phyloP scores from a whole-genome alignment of 2,113 vertebrate genomes.

The Chaetorhynchus papuensis region DNA sequence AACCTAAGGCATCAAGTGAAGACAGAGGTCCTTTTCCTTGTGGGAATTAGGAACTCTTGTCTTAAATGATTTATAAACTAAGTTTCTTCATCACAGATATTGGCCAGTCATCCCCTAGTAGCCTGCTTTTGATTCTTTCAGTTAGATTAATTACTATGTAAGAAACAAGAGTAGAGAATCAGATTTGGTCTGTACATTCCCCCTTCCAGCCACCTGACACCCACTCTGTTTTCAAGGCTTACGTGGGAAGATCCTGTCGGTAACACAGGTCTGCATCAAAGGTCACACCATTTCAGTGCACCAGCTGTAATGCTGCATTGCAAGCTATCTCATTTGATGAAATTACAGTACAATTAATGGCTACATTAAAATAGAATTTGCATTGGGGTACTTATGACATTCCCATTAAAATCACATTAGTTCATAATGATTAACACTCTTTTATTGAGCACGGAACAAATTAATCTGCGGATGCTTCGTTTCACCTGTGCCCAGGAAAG shows the following conservation, averaged over 20 bases:
- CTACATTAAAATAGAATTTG: constrained; percentile 24
- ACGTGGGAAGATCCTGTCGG: neutral
- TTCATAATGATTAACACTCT: constrained; percentile 24
- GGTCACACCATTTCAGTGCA: neutral
- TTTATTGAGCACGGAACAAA: neutral
- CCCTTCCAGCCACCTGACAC: neutral
- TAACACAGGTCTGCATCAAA: neutral
- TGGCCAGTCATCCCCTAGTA: neutral
- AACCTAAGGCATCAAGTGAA: too few relatives aligned
- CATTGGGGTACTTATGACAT: neutral
- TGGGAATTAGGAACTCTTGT: neutral
- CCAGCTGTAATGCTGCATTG: neutral
- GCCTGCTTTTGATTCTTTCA: neutral
- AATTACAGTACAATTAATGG: constrained; percentile 8
- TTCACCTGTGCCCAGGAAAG: neutral
- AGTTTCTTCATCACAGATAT: neutral
- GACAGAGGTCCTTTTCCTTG: neutral
- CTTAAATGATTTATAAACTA: neutral
- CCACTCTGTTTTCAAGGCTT: neutral
- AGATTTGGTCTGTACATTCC: neutral
- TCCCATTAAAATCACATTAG: constrained; percentile 52
- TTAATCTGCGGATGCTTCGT: neutral
- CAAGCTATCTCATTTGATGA: neutral
- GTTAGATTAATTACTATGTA: neutral
- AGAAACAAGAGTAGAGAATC: neutral